These are phyloP conservation scores for Morelia viridis DNA, from an alignment of 2,797 vertebrate genomes.

Conservation along the genomic window DNA sequence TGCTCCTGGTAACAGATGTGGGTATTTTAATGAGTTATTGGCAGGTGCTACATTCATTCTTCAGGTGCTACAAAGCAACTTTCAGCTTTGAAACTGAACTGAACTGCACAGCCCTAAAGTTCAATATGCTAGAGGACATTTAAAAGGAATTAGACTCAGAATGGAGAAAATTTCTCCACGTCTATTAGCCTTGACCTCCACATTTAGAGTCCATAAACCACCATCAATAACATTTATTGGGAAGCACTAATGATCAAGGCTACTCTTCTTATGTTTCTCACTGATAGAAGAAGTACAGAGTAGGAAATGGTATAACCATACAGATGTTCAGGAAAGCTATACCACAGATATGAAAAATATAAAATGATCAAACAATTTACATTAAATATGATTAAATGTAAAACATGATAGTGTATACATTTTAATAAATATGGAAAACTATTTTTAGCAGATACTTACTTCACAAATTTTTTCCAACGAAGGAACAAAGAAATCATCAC, in stretches of 20 bases:
- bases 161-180: not conserved
- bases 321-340: not conserved
- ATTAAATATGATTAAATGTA: not conserved
- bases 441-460: conserved; percentile 71
- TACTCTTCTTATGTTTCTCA: not conserved
- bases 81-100: not conserved
- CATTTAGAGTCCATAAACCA: not conserved
- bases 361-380: not conserved
- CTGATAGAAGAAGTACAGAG: not conserved
- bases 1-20: not conserved
- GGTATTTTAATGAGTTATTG: not conserved
- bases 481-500: conserved; percentile 97
- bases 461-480: conserved; percentile 95
- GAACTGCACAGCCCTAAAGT: not conserved
- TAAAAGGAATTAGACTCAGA: not conserved
- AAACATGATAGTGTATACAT: not conserved
- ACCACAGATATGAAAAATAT: not conserved
- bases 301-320: not conserved
- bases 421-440: not conserved
- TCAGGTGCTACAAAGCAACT: not conserved
- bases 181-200: not conserved
- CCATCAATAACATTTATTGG: not conserved
- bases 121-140: not conserved
- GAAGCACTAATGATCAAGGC: not conserved
- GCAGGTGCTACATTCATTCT: not conserved